A percentile compares a stretch with the other conserved stretches of the same genome.
Conservation (phyloP, 2,797 vertebrate species). For the Serranus cabrilla region DNA sequence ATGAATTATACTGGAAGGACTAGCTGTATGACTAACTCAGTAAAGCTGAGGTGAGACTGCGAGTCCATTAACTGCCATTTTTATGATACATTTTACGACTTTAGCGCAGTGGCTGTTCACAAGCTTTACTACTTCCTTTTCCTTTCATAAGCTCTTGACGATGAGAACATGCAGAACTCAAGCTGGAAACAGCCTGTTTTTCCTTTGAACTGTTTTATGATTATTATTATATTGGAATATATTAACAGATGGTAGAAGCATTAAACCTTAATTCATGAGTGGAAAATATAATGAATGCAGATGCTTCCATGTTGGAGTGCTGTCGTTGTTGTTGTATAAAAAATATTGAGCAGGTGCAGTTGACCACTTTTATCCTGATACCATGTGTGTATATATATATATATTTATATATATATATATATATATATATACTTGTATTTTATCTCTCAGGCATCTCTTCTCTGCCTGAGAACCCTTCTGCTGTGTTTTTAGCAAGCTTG, state of each 20-base stretch:
- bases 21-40: neutral
- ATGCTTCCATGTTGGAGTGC: too few species aligned
- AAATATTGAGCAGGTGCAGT: too few species aligned
- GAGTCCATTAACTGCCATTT: slow-evolving; percentile 7
- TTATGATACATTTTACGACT: slow-evolving; percentile 50
- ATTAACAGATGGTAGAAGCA: too few species aligned
- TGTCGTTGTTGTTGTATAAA: too few species aligned
- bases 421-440: too few species aligned
- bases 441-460: too few species aligned
- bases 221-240: neutral
- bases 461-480: neutral
- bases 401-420: too few species aligned
- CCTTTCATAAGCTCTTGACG: slow-evolving; percentile 25
- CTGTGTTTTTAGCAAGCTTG: neutral
- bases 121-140: slow-evolving; percentile 70
- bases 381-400: too few species aligned
- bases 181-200: slow-evolving; percentile 16
- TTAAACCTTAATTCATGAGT: too few species aligned
- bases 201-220: slow-evolving; percentile 19
- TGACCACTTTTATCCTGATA: too few species aligned
- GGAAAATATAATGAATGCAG: too few species aligned
- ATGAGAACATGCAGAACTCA: slow-evolving; percentile 5
- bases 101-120: slow-evolving; percentile 11
- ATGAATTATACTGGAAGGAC: neutral
- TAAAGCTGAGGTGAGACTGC: neutral